Base-by-base conservation (phyloP, 2,888 invertebrate species). In the Agrotis ipsilon region DNA sequence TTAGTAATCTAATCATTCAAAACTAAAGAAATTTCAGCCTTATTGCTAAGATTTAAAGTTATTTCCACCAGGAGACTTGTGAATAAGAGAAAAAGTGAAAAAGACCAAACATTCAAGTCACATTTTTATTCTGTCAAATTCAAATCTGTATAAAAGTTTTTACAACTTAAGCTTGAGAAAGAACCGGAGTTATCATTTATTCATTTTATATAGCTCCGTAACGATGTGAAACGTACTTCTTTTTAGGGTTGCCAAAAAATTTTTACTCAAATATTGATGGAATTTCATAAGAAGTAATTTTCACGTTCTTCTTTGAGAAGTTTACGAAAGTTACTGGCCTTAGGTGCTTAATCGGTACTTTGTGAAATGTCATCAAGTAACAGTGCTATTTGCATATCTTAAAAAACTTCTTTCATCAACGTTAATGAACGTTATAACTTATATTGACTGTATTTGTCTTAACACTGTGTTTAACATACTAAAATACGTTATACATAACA, bases 121-220 rank as follows among this genome's bases (percentile, higher is more conserved):
- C 39, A 43, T 57, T 57, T 45, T 66, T 19, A 14, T 32, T 67
- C n/a, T 24, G 48, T 64, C 11, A 73, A 71, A 60, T 51, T 64
- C 18, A 71, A 71, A 64, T 46, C 39, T 57, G n/a, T 18, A 52
- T 27, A 49, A 27, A 24, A 32, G 24, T 68, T 67, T 61, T 21
- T 43, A 55, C 51, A 59, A 52, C 51, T 58, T 45, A 45, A 18
- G 21, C 48, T 45, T 55, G 13, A 52, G 14, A 70, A 72, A 67
- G 52, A 57, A 58, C 43, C 46, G 14, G 52, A 39, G 51, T n/a
- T 43, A 67, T 77, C 24, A 71, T 64, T 77, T 73, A 77, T 80
- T 80, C 77, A 71, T 55, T 49, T 48, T 68, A 67, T 24, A 68
- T n/a, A 72, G 18, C n/a, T 54, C 51, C 61, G 64, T 52, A 60